A percentile compares a stretch with the other conserved stretches of the same genome.
Evolutionary conservation across 2,113 vertebrate species (phyloP).

Genomic region (Ctenodactylus gundi): DNA sequence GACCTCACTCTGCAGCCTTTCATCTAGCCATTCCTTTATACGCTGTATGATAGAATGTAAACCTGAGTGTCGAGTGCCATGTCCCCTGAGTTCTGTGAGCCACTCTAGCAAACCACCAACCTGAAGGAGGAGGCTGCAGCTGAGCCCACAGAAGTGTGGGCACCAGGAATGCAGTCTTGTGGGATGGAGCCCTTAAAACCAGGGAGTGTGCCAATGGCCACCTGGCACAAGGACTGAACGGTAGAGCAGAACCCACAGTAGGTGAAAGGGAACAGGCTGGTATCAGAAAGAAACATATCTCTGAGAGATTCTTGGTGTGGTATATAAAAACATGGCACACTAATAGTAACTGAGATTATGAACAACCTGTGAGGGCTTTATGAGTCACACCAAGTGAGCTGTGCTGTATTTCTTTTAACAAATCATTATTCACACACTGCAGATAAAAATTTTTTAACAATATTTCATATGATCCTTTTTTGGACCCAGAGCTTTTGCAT

Average conservation of each 20-base stretch:
- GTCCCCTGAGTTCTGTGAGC: not conserved
- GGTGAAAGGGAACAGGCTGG: not conserved
- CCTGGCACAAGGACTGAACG: not conserved
- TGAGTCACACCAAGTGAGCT: not conserved
- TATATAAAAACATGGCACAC: not conserved
- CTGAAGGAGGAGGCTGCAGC: not conserved
- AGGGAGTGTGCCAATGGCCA: fast-evolving
- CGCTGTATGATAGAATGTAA: not conserved
- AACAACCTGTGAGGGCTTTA: not conserved
- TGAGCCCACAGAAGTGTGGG: not conserved
- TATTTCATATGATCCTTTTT: not conserved
- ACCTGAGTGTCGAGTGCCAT: not conserved
- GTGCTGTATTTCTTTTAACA: not conserved
- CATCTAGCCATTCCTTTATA: not conserved
- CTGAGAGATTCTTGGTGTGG: not conserved
- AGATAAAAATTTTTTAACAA: not conserved
- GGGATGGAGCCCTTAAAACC: not conserved
- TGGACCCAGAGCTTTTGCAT: too few relatives aligned
- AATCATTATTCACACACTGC: not conserved
- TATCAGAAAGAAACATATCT: not conserved
- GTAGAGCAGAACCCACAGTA: not conserved
- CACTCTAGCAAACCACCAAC: not conserved
- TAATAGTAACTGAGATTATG: not conserved
- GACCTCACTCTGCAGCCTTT: not conserved
- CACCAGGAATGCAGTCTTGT: too few relatives aligned